Evolutionary conservation across 2,888 invertebrate species (phyloP), one percentile per base, ranked within the genome.

Genomic region (Phaedon cochleariae): DNA sequence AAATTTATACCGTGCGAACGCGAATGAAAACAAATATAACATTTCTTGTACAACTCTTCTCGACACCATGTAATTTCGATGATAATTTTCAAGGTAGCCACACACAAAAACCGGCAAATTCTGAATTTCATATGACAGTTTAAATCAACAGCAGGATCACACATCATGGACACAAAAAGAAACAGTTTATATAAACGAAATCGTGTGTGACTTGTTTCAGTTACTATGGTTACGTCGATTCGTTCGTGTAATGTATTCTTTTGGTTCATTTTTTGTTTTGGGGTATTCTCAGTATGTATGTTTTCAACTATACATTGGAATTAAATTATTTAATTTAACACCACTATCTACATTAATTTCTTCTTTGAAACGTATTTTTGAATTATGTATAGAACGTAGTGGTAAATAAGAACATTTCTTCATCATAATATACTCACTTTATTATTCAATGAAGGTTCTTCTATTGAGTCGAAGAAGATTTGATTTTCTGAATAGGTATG

Each of bases 1-100:
- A 75, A 77, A 80, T 80, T 80, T 81, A 80, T 80, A 76, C 79
- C 78, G 80, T 80, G 80, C 78, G 80, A 81, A 80, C 77, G 77
- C 68, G 77, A 77, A 79, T 77, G 79, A 79, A 77, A 79, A 78
- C 77, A 79, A 78, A 78, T 75, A 78, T 78, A 78, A 76, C 76
- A 75, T 78, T 78, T 79, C 78, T 79, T 79, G 78, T 76, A 75
- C 74, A 73, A 73, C 74, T 74, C 73, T 73, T 75, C 75, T 73
- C 77, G 74, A 78, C 79, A 79, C 77, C 73, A 71, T 74, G 76
- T 76, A 76, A 78, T 78, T 77, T 75, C 78, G 75, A 79, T 78
- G 76, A 71, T 77, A 78, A 79, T 79, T 68, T 66, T 60, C 71
- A 70, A 74, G 74, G 69, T 63, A 74, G 73, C 66, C 69, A 67